Base-by-base conservation (phyloP, 2,888 invertebrate genomes). In the Lottia scabra region DNA sequence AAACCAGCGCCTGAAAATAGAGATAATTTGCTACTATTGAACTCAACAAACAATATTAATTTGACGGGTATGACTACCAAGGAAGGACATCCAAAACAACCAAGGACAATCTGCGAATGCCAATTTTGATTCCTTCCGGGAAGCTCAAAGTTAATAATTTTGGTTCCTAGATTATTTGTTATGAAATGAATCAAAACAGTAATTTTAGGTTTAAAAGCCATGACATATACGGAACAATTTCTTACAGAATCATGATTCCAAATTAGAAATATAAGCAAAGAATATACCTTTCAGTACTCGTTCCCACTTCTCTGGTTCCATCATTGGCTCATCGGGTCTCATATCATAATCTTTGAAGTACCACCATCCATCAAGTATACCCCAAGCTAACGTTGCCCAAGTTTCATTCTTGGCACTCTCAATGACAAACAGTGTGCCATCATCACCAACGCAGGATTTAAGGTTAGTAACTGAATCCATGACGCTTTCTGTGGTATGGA, bases 251-350 rank as follows among this genome's bases (percentile, higher is more conserved):
- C 8, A 38, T 38, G 38, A 6, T 8, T 1, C 38, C 38, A 38
- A 8, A 38, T 38, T 38, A 8, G 38, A 48, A 48, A 1, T 23
- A 13, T 12, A 38, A 38, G 38, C 38, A 1, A 38, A 38, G 10
- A 6, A 8, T 38, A 23, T 56, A 56, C 56, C 56, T 56, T 56
- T 56, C 19, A 56, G 56, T 12, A 56, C 56, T 56, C 56, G 19
- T 56, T 56, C 56, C 56, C 56, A 56, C 23, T 56, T 56, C 23
- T 56, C 56, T 23, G 56, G 56, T 56, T 56, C 56, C 56, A 56
- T 56, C 56, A 56, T 56, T 56, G 56, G 56, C 13, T 56, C 56
- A 56, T 56, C 56, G 12, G 56, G 56, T 56, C 56, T 56, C 56
- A 56, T 15, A 23, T 56, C 56, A 56, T 56, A 56, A 23, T 56